Evolutionary conservation across 1,140 invertebrate species (phyloP), one percentile per base, ranked within the genome.

Genomic region (Bombus difficillimus): DNA sequence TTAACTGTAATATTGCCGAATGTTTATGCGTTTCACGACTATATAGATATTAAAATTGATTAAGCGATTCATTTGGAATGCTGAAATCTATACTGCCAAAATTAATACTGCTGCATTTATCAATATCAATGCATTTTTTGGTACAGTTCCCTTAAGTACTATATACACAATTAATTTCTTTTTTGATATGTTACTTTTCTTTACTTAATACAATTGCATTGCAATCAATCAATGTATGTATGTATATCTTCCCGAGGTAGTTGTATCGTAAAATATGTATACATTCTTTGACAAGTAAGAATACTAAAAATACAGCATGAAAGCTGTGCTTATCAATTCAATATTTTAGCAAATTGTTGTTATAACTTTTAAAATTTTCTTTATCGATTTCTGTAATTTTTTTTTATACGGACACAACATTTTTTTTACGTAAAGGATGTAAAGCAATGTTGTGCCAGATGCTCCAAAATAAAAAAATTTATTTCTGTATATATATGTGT

Each of bases 31-130:
- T 89, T 88, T 82, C 53, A 84, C 77, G 87, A 85, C 84, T 84
- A 86, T 76, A 83, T 71, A 68, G n/a, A 78, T 81, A 64, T 37
- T 47, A 77, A 47, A 81, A 83, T 82, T 80, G 12, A 85, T 88
- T 83, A 83, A 90, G 90, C 71, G 13, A 88, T 88, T 87, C 76
- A 90, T 90, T 85, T 68, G 86, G 88, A 88, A 90, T 89, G 72
- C 75, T 86, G 74, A 90, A 90, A 90, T 92, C 91, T 91, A 92
- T 94, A 95, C 94, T 95, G 94, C 94, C 94, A 95, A 94, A 93
- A 91, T 82, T 87, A 89, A 93, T 93, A 91, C 92, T 94, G 91
- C 93, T 93, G 92, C 91, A 94, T 93, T 92, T 86, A 92, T 74
- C 85, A 90, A 84, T 92, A 91, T 93, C 92, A 86, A 93, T 43